Percentiles rank a stretch among this genome's conserved stretches.
Evolutionary conservation across 2,888 invertebrate genomes (phyloP).

Genomic region (Netelia melanura): DNA sequence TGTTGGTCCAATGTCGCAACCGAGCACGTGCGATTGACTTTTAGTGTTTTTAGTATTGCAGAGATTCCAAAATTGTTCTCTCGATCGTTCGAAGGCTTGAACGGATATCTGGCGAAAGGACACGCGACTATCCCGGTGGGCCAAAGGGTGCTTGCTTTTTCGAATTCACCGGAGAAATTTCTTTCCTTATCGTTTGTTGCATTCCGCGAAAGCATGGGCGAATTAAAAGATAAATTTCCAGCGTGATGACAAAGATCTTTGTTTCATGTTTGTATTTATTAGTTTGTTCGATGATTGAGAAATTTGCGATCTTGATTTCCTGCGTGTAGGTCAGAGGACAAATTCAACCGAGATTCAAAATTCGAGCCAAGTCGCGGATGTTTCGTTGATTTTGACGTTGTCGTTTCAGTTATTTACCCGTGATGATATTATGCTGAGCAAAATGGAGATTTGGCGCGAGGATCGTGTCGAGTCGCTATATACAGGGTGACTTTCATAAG

Average conservation of each 20-base stretch:
- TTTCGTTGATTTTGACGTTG: slow-evolving; percentile 24
- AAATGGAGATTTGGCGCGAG: slow-evolving; percentile 37
- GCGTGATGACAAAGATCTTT: background rate
- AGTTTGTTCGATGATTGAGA: background rate
- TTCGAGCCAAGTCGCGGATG: background rate
- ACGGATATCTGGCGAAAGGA: slow-evolving; percentile 67
- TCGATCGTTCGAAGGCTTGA: slow-evolving; percentile 1
- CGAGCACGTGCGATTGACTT: slow-evolving; percentile 27
- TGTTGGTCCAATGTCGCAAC: slow-evolving; percentile 68
- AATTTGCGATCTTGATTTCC: background rate
- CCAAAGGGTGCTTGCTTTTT: background rate
- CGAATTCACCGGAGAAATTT: slow-evolving; percentile 9
- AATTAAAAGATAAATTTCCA: background rate
- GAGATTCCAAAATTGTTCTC: slow-evolving; percentile 17
- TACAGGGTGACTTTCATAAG: no score
- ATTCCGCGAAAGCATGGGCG: slow-evolving; percentile 17
- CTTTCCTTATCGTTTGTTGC: slow-evolving; percentile 7
- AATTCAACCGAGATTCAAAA: slow-evolving; percentile 17
- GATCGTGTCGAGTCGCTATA: slow-evolving; percentile 32
- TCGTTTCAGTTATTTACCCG: slow-evolving; percentile 13
- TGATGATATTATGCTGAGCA: slow-evolving; percentile 58
- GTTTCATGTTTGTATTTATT: background rate
- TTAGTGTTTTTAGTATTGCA: background rate
- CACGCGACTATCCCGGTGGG: slow-evolving; percentile 81
- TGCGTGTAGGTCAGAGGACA: background rate